Evolutionary conservation across 2,888 invertebrate species (phyloP), one percentile per base, ranked within the genome.

Genomic region (Harmothoe impar): DNA sequence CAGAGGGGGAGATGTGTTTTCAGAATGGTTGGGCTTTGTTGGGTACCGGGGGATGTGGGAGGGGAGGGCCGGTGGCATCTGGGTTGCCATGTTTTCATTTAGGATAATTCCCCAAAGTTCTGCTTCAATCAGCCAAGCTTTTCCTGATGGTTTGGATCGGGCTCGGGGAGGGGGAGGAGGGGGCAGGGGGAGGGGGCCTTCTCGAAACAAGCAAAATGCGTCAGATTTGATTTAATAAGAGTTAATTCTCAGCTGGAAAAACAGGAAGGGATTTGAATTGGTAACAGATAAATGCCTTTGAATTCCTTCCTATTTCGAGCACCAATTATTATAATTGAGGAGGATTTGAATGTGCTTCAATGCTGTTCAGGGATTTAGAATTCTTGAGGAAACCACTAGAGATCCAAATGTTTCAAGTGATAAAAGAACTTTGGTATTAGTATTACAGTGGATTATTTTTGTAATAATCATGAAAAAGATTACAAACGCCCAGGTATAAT

Each of bases 221-320:
- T n/a, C 62, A 62, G n/a, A 62, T 62, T 62, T 62, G 23, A 62
- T 62, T 62, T 62, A 62, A 62, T 62, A n/a, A 20, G n/a, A 62
- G 23, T 12, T 12, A 62, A n/a, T 3, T n/a, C 62, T n/a, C 20
- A 12, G 23, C 62, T 62, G 20, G n/a, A 62, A 62, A 62, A 62
- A n/a, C 62, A 12, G 62, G 62, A 62, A 43, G 43, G 43, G 43
- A 7, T 43, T 43, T 7, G 10, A 43, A 7, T 43, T 43, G 43
- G 43, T 43, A 43, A 43, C 10, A 43, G 10, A 43, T 43, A 43
- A 43, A 43, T 43, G 43, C 43, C 43, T 43, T 43, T 43, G 43
- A 43, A 43, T 7, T 7, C 5, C 10, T 43, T 43, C 43, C 10
- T 10, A 43, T 43, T 43, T 10, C 10, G 43, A 10, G 43, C n/a